Evolutionary conservation across 2,888 invertebrate species (phyloP).

Genomic region (Leistus spinibarbis): DNA sequence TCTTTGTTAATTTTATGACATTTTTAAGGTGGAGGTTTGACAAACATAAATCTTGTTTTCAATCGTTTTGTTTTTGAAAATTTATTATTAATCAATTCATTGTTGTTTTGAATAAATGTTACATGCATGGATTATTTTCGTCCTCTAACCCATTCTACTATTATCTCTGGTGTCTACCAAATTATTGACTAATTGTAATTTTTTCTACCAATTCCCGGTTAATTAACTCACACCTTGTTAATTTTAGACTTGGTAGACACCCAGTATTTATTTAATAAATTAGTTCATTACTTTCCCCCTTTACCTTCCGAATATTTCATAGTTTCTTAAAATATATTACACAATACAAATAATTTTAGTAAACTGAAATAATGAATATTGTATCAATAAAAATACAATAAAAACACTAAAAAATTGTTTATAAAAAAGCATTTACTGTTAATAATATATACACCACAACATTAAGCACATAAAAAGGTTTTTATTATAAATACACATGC

Average conservation of each 20-base stretch:
- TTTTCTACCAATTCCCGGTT: not conserved
- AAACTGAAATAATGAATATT: not conserved
- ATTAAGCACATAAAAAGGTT: not conserved
- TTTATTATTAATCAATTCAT: not conserved
- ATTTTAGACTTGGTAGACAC: not conserved
- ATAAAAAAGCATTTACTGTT: conserved; percentile 19
- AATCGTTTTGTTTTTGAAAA: not conserved
- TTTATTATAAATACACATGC: conserved; percentile 1
- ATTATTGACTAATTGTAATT: no score
- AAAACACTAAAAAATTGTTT: conserved; percentile 39
- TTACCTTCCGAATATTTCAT: not conserved
- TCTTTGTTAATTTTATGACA: not conserved
- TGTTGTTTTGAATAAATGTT: not conserved
- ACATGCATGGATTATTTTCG: not conserved
- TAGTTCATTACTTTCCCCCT: not conserved
- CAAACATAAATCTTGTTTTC: not conserved
- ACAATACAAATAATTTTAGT: not conserved
- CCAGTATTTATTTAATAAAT: not conserved
- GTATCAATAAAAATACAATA: conserved; percentile 1
- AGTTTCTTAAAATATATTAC: not conserved
- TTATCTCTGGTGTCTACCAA: not conserved
- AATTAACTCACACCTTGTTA: not conserved
- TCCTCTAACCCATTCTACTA: not conserved
- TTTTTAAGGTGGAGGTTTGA: not conserved
- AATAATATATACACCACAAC: conserved; percentile 10